Base-by-base conservation (phyloP, 2,888 invertebrate species). In the Dasysyrphus tricinctus region DNA sequence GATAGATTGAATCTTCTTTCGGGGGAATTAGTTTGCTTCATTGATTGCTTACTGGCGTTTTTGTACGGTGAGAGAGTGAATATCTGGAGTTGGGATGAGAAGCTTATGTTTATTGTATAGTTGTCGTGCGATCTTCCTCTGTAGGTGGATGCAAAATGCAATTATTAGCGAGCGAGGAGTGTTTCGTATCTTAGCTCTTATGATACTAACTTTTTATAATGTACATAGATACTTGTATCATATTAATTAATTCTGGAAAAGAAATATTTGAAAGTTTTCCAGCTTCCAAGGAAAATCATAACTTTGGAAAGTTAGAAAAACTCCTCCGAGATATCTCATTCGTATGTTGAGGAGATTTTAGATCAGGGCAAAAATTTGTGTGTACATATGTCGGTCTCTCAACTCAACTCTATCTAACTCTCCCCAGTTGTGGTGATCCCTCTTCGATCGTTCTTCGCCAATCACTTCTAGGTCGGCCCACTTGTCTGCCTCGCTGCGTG, bases 1-100 rank as follows among this genome's bases (percentile, higher is more conserved):
- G 86, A 86, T 86, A 86, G 86, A 86, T 86, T 86, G 86, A 86
- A 86, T 86, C 86, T 86, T 86, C 86, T 86, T 86, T 86, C 86
- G 78, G 86, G 82, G 24, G 86, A 86, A 82, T 86, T 78, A 82
- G 79, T 86, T 86, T 86, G 82, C 86, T 86, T 86, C 86, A 82
- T 65, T 82, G 86, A 86, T 86, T 86, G 78, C 82, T 79, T 65
- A 70, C 42, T 78, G 77, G 73, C 11, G 56, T 54, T 73, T 77
- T 72, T 84, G 74, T 63, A 19, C 16, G 9, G 19, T 9, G 0
- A 8, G 8, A 59, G 37, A 39, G 19, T 39, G 0, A 7, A 12
- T 6, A 39, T 39, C 39, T 19, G 42, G 69, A 51, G 72, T n/a
- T 56, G 39, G 4, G 19, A n/a, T 51, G 4, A 12, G 44, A 9